A percentile compares a stretch with the other conserved stretches of the same genome.
phyloP scores from a whole-genome alignment of 2,797 vertebrate genomes.

The Onychomys leucogaster region DNA sequence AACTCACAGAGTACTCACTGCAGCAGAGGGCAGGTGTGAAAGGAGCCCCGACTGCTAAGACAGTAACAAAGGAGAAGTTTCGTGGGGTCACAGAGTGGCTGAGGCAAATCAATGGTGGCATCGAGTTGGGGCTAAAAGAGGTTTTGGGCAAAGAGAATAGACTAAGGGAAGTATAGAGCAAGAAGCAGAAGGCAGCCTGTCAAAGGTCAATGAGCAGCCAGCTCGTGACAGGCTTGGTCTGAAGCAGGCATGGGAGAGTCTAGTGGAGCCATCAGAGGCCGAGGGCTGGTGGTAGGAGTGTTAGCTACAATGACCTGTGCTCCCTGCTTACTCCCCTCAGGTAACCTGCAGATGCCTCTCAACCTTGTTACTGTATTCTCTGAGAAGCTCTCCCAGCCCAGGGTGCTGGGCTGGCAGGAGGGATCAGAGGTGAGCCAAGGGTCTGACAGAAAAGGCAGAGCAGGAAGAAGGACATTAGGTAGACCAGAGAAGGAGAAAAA shows the following conservation, averaged over 20 bases:
- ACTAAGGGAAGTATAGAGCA: not conserved
- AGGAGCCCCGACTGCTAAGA: not conserved
- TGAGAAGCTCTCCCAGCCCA: not conserved
- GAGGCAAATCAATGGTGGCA: not conserved
- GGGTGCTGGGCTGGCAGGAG: not conserved
- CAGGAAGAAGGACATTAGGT: not conserved
- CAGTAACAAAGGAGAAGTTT: not conserved
- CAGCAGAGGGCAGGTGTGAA: not conserved
- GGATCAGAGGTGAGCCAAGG: not conserved
- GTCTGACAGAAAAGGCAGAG: not conserved
- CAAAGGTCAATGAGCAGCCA: not conserved
- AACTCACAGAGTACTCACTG: not conserved
- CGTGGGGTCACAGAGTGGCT: not conserved
- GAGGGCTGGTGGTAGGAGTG: not conserved
- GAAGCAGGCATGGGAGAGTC: not conserved
- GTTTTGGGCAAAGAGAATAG: slow-evolving; percentile 24
- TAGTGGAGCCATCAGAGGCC: not conserved
- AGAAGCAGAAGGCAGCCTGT: not conserved
- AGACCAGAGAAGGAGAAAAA: not conserved
- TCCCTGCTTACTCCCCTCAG: not conserved
- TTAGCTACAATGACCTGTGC: not conserved
- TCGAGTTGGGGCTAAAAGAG: not conserved
- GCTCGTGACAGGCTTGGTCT: not conserved
- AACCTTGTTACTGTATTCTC: not conserved
- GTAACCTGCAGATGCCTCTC: not conserved